A percentile compares a stretch with the other conserved stretches of the same genome.
Conservation (phyloP, 2,797 vertebrate species). For the Acanthurus tractus region DNA sequence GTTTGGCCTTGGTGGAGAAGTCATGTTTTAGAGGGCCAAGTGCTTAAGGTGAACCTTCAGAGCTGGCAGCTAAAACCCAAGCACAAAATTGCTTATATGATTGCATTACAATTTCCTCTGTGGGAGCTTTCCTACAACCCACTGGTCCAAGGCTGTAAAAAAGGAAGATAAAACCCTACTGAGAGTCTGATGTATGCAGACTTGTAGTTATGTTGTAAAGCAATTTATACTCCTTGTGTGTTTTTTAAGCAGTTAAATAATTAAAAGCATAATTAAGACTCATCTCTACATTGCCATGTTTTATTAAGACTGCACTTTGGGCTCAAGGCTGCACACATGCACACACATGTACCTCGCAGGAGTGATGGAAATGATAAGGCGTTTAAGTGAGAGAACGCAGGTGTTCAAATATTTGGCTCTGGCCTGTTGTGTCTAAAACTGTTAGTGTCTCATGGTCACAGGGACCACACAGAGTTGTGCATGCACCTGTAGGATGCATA, state of each 20-base stretch:
- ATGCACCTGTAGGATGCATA: not conserved
- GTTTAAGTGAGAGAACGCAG: conserved; percentile 48
- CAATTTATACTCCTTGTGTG: not conserved
- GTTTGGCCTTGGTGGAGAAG: not conserved
- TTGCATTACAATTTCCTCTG: conserved; percentile 17
- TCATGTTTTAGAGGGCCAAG: not conserved
- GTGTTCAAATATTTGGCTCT: conserved; percentile 70
- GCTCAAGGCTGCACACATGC: conserved; percentile 1
- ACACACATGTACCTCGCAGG: not conserved
- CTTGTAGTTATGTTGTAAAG: not conserved
- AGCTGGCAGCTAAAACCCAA: conserved; percentile 18
- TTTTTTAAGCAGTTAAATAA: not conserved
- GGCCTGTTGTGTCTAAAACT: conserved; percentile 31
- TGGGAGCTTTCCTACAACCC: not conserved
- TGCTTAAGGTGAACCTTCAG: not conserved
- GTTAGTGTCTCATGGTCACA: conserved; percentile 40
- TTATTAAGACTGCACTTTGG: conserved; percentile 18
- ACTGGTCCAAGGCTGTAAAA: not conserved
- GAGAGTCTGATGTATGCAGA: not conserved
- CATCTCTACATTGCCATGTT: not conserved
- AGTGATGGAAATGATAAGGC: conserved; percentile 37
- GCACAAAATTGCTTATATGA: conserved; percentile 40
- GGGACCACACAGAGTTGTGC: conserved; percentile 1
- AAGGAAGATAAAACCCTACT: not conserved
- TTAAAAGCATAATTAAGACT: not conserved